A percentile compares a stretch with the other conserved stretches of the same genome.
Evolutionary conservation across 2,888 invertebrate species (phyloP).

Genomic region (Hanleya hanleyi): DNA sequence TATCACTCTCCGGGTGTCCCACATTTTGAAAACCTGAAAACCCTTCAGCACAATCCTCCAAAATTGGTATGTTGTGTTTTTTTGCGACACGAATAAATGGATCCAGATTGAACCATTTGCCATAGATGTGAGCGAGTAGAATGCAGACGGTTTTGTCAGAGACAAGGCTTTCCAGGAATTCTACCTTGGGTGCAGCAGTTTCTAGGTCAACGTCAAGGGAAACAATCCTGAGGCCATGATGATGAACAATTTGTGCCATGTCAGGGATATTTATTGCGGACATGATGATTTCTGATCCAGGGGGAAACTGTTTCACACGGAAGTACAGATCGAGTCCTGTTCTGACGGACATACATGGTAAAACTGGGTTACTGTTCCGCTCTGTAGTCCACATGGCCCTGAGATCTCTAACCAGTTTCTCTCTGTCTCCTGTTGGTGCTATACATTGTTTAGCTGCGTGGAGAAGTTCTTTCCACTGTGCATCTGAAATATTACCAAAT

Average conservation of each 20-base stretch:
- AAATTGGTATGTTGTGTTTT: slow-evolving; percentile 56
- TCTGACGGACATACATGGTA: slow-evolving; percentile 65
- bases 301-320: slow-evolving; percentile 63
- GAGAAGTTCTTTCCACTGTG: slow-evolving; percentile 44
- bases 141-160: slow-evolving; percentile 69
- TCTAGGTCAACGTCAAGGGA: slow-evolving; percentile 70
- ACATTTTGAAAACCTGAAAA: slow-evolving; percentile 69
- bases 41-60: slow-evolving; percentile 73
- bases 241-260: slow-evolving; percentile 65
- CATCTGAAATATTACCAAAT: slow-evolving; percentile 43
- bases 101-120: slow-evolving; percentile 65
- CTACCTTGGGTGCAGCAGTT: slow-evolving; percentile 65
- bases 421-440: slow-evolving; percentile 31
- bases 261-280: slow-evolving; percentile 74
- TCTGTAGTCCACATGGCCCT: slow-evolving; percentile 49
- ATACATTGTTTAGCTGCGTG: slow-evolving; percentile 45
- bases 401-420: slow-evolving; percentile 39
- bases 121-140: slow-evolving; percentile 71
- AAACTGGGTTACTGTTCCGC: slow-evolving; percentile 51
- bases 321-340: slow-evolving; percentile 68
- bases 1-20: slow-evolving; percentile 68
- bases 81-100: slow-evolving; percentile 62
- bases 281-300: slow-evolving; percentile 73
- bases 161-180: slow-evolving; percentile 63
- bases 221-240: slow-evolving; percentile 66